Evolutionary conservation across 2,113 vertebrate genomes (phyloP), one percentile per base, ranked within the genome.

Genomic region (Oncorhynchus mykiss): DNA sequence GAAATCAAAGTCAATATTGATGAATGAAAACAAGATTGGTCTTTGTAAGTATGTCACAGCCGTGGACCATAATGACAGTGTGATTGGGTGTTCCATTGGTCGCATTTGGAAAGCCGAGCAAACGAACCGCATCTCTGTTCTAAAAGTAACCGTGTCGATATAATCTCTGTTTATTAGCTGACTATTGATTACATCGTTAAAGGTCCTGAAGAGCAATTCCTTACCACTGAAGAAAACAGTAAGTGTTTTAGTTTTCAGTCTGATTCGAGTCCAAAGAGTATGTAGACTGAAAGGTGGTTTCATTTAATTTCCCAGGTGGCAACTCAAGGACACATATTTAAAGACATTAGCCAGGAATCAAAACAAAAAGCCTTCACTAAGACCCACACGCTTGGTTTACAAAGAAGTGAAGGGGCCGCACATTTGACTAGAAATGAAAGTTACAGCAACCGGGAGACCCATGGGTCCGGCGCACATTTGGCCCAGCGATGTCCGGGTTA

Each of bases 191-290:
- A 84, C 83, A 88, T 89, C 79, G 82, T 82, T 82, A 82, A 80
- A 82, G 82, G 77, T 80, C 89, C 92, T 90, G 91, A 90, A 92
- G 93, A 92, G 94, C 91, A 91, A 94, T 94, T 94, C 94, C 91
- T 64, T 7, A 64, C 60, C 60, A 22, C 60, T 12, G 60, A 64
- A 22, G 20, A 24, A 64, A 22, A 22, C 20, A 24, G 22, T 22
- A n/a, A 64, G 11, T 13, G 39, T 45, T 39, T 39, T 39, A 39
- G 34, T 39, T 54, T 54, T 54, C 16, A 18, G 14, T 54, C 12
- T 54, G 14, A 54, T 54, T 54, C 3, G 16, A 18, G 49, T 54
- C 49, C 49, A 54, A 54, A 3, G 27, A 31, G 9, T 29, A 18
- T n/a, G 65, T 5, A 31, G 13, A 13, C 27, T 67, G 22, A 45